Conservation (phyloP, 2,113 vertebrate species). For the Clarias gariepinus region DNA sequence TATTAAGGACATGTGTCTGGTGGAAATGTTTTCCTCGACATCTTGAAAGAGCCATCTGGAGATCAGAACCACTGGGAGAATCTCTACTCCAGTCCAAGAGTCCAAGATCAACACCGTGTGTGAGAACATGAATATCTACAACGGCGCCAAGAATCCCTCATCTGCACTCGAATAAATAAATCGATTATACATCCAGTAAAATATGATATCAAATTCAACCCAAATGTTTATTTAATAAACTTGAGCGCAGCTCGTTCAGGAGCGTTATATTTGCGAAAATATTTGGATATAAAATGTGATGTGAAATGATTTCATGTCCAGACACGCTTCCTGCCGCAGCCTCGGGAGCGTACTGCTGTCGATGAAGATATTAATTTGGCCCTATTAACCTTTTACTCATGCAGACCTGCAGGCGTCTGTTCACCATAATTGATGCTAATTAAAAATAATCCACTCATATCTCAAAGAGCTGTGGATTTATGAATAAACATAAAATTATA, state of each 20-base stretch:
- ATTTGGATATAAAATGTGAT: background rate
- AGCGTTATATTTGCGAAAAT: background rate
- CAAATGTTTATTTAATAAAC: background rate
- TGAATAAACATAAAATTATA: background rate
- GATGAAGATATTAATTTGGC: background rate
- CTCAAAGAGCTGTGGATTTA: background rate
- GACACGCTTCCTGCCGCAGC: background rate
- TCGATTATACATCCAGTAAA: background rate
- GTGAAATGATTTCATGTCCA: background rate
- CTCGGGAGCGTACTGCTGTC: background rate
- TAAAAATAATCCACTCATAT: conserved; percentile 9
- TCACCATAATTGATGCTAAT: conserved; percentile 17
- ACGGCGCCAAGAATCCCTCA: background rate
- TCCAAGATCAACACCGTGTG: background rate
- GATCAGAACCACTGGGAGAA: background rate
- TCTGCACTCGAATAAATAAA: background rate
- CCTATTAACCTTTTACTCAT: conserved; percentile 9
- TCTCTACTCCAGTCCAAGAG: background rate
- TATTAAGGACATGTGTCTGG: background rate
- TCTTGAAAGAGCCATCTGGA: background rate
- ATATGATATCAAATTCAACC: background rate
- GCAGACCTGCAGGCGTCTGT: conserved; percentile 10
- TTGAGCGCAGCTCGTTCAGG: background rate
- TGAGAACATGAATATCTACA: background rate
- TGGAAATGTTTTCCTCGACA: background rate